A percentile compares a stretch with the other conserved stretches of the same genome.
Evolutionary conservation across 2,113 vertebrate genomes (phyloP).

Genomic region (Forbesichthys papilliferus): DNA sequence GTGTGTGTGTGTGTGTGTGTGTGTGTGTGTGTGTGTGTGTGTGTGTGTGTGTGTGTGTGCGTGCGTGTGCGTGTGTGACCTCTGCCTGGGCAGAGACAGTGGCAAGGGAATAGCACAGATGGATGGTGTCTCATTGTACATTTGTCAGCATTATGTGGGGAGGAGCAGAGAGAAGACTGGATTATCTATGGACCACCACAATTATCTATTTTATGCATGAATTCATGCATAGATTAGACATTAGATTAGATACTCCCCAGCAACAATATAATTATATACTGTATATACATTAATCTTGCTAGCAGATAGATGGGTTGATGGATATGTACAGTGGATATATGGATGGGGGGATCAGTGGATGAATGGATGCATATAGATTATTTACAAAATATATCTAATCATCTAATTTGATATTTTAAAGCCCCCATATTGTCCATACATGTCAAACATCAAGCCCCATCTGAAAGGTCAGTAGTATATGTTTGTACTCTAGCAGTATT

Average conservation of each 20-base stretch:
- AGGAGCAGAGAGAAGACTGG: constrained; percentile 19
- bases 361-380: neutral
- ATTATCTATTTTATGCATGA: neutral
- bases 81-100: constrained; percentile 35
- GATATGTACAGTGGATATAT: neutral
- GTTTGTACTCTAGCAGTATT: neutral
- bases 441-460: constrained; percentile 4
- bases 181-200: neutral
- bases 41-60: constrained; percentile 6
- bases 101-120: constrained; percentile 57
- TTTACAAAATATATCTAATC: neutral
- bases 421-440: neutral
- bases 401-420: too few relatives aligned
- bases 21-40: too few relatives aligned
- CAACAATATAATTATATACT: too few relatives aligned
- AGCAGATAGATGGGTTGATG: neutral
- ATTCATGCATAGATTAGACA: neutral
- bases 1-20: too few relatives aligned
- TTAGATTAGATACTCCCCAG: too few relatives aligned
- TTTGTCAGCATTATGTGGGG: constrained; percentile 54
- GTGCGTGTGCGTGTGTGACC: constrained; percentile 47
- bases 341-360: neutral
- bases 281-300: too few relatives aligned
- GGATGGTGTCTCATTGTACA: constrained; percentile 42
- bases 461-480: neutral